phyloP scores from a whole-genome alignment of 2,888 invertebrate species.

The Acanthopleura granulata region DNA sequence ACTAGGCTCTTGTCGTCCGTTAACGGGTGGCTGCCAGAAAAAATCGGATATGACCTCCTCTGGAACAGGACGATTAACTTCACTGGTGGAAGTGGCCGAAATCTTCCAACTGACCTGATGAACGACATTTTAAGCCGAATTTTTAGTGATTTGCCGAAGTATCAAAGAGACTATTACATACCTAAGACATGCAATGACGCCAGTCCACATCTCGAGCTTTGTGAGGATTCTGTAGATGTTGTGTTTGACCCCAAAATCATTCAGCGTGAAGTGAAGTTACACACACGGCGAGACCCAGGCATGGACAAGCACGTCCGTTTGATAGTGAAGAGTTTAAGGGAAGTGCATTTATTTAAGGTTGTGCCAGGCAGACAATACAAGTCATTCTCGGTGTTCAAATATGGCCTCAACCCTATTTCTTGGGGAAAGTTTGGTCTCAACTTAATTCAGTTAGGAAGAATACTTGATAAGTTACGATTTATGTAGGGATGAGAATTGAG shows the following conservation, averaged over 20 bases:
- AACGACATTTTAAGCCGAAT: slow-evolving; percentile 35
- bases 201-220: not conserved
- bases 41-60: slow-evolving; percentile 25
- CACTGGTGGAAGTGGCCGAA: slow-evolving; percentile 34
- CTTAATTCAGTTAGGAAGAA: not conserved
- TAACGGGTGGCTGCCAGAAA: slow-evolving; percentile 32
- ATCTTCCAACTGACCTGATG: slow-evolving; percentile 35
- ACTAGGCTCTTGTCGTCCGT: slow-evolving; percentile 27
- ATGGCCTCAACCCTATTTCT: not conserved
- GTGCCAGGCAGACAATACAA: slow-evolving; percentile 21
- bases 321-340: not conserved
- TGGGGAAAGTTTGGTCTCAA: not conserved
- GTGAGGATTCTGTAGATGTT: not conserved
- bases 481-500: too few relatives aligned
- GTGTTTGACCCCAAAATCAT: not conserved
- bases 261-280: not conserved
- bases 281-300: not conserved
- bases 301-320: not conserved
- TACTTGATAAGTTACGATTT: not conserved
- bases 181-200: slow-evolving; percentile 13
- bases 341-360: slow-evolving; percentile 14
- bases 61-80: slow-evolving; percentile 36
- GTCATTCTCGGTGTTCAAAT: slow-evolving; percentile 9
- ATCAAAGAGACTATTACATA: slow-evolving; percentile 28
- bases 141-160: slow-evolving; percentile 29